Evolutionary conservation across 2,113 vertebrate genomes (phyloP).

Genomic region (Brachyhypopomus occidentalis): DNA sequence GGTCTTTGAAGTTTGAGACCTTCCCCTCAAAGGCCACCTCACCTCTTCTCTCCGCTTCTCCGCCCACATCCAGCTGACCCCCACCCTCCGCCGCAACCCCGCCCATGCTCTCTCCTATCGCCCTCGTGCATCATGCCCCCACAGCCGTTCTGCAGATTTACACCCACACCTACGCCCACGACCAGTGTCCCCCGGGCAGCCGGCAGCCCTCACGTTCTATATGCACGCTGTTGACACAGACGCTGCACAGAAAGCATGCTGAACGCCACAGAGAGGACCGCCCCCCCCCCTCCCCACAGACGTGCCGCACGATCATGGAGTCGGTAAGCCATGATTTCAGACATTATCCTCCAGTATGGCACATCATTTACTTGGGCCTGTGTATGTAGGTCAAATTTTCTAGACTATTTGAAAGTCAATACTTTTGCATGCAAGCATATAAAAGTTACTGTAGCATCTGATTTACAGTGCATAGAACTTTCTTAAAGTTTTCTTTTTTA

Average conservation of each 20-base stretch:
- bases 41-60: conserved; percentile 17
- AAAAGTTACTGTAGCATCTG: background rate
- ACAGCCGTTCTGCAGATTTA: conserved; percentile 42
- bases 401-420: background rate
- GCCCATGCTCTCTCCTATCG: background rate
- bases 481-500: background rate
- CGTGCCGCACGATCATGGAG: conserved; percentile 7
- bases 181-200: conserved; percentile 43
- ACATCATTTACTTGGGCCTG: conserved; percentile 8
- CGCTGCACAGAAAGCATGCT: background rate
- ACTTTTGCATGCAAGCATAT: background rate
- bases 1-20: conserved; percentile 31
- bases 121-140: no score
- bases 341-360: background rate
- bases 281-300: background rate
- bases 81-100: background rate
- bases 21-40: conserved; percentile 24
- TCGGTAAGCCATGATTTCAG: conserved; percentile 31
- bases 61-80: background rate
- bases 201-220: conserved; percentile 42
- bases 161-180: conserved; percentile 46
- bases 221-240: conserved; percentile 47
- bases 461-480: background rate
- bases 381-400: background rate
- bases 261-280: conserved; percentile 13